A percentile compares a stretch with the other conserved stretches of the same genome.
Evolutionary conservation across 2,888 invertebrate genomes (phyloP).

Genomic region (Willowsia nigromaculata): DNA sequence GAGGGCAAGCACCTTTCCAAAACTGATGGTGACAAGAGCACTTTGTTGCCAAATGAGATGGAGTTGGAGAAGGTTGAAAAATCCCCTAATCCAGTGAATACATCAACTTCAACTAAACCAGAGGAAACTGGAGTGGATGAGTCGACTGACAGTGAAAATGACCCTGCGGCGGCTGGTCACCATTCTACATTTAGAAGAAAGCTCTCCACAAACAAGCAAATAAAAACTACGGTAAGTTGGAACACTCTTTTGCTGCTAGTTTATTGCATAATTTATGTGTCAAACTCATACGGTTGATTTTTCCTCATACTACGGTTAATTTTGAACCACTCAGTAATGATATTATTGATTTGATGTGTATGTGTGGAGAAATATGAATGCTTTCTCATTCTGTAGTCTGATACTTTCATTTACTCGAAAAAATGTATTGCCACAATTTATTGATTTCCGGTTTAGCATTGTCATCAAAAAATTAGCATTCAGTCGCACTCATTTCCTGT

Average conservation of each 20-base stretch:
- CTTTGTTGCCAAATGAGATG: slow-evolving; percentile 45
- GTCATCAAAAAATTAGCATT: no score
- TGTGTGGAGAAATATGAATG: no score
- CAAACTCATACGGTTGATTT: no score
- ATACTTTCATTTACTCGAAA: no score
- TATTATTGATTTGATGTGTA: no score
- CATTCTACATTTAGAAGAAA: slow-evolving; percentile 88
- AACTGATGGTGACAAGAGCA: slow-evolving; percentile 48
- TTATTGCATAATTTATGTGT: background rate
- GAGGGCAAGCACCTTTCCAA: slow-evolving; percentile 54
- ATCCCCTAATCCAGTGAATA: slow-evolving; percentile 27
- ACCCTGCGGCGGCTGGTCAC: slow-evolving; percentile 85
- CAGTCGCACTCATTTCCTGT: no score
- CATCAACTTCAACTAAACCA: background rate
- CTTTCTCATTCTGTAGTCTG: no score
- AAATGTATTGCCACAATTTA: no score
- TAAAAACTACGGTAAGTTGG: slow-evolving; percentile 90
- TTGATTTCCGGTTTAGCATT: no score
- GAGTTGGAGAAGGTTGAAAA: slow-evolving; percentile 62
- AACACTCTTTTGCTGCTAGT: background rate
- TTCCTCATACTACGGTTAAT: no score
- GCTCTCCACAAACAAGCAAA: slow-evolving; percentile 90
- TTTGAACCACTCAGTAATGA: no score
- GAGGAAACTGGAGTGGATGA: slow-evolving; percentile 81
- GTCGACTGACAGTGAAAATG: slow-evolving; percentile 89